These are phyloP conservation scores for Myrmecobius fasciatus DNA, from an alignment of 2,113 vertebrate species.

Conservation along the genomic window DNA sequence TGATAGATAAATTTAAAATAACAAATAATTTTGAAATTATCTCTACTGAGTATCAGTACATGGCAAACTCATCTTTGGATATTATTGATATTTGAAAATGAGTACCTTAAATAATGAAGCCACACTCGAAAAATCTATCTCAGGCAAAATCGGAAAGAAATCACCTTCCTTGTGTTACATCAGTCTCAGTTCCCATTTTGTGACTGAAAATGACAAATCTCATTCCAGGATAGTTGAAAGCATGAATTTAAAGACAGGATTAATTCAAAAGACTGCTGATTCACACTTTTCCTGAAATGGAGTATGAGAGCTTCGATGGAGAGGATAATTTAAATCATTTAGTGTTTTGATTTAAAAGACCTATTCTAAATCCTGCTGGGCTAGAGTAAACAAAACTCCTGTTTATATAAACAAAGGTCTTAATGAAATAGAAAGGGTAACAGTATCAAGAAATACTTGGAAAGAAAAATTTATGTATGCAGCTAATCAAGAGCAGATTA, in stretches of 20 bases:
- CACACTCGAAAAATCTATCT: neutral
- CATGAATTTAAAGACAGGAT: constrained; percentile 16
- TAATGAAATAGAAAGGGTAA: rapidly evolving
- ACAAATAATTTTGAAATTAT: neutral
- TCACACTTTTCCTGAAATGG: constrained; percentile 41
- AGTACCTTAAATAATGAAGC: neutral
- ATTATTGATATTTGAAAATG: constrained; percentile 3
- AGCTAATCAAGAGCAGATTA: constrained; percentile 32
- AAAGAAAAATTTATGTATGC: constrained; percentile 21
- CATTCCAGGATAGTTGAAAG: constrained; percentile 43
- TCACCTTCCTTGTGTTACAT: constrained; percentile 36
- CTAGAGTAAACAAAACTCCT: neutral
- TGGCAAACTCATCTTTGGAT: neutral
- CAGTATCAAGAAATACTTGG: neutral
- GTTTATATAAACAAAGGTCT: neutral
- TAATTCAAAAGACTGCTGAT: constrained; percentile 29
- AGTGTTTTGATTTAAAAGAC: constrained; percentile 36
- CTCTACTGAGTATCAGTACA: neutral
- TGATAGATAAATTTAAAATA: constrained; percentile 8
- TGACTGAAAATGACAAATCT: constrained; percentile 41
- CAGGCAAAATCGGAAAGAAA: neutral
- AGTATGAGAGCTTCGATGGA: neutral
- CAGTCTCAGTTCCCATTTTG: constrained; percentile 35
- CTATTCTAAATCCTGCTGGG: neutral
- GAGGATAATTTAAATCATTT: constrained; percentile 57